Evolutionary conservation across 2,113 vertebrate species (phyloP).

Genomic region (Leptodactylus fuscus): DNA sequence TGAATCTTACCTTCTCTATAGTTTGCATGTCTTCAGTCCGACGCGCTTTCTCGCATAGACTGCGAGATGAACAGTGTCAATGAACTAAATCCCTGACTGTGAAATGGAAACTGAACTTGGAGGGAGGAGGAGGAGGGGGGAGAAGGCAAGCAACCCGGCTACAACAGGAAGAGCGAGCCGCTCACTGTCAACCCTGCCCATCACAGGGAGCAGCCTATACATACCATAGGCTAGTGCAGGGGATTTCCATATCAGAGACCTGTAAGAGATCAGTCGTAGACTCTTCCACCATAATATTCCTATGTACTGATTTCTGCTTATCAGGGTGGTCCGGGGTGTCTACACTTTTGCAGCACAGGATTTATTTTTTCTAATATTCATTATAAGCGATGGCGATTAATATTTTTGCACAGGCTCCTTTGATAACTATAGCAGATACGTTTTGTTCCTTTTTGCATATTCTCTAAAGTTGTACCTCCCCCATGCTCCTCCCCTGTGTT

Average conservation of each 20-base stretch:
- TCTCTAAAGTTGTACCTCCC: too few relatives aligned
- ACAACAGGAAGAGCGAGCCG: not conserved
- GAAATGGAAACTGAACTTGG: not conserved
- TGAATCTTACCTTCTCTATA: not conserved
- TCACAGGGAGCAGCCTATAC: not conserved
- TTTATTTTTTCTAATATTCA: too few relatives aligned
- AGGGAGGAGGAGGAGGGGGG: not conserved
- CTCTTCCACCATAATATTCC: not conserved
- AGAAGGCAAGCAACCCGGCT: too few relatives aligned
- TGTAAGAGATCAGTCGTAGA: not conserved
- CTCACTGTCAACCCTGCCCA: not conserved
- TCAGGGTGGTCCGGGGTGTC: too few relatives aligned
- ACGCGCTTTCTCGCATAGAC: not conserved
- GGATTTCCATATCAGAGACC: not conserved
- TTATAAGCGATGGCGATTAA: too few relatives aligned
- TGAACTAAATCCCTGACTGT: not conserved
- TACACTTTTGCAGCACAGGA: too few relatives aligned
- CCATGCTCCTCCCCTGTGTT: too few relatives aligned
- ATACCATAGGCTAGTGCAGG: not conserved
- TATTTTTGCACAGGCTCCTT: too few relatives aligned
- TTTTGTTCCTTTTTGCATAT: too few relatives aligned
- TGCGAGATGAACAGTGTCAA: not conserved
- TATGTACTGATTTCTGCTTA: too few relatives aligned
- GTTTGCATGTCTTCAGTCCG: not conserved
- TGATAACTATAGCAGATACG: too few relatives aligned